Evolutionary conservation across 2,113 vertebrate species (phyloP), one percentile per base, ranked within the genome.

Genomic region (Theristicus caerulescens): DNA sequence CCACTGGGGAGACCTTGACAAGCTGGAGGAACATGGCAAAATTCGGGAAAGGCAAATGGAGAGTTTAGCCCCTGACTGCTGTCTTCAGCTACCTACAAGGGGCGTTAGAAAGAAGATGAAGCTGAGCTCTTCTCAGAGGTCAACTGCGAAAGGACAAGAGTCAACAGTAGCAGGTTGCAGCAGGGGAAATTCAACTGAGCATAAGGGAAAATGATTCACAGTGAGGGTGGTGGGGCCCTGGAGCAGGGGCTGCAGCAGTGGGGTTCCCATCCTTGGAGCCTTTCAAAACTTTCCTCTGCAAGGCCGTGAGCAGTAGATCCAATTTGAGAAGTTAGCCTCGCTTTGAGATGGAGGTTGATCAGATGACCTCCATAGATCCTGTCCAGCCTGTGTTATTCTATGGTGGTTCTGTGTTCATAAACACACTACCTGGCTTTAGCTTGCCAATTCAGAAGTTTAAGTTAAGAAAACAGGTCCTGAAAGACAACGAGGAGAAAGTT

Each of bases 361-460:
- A 26, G 49, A 40, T 61, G 40, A 49, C 44, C 36, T 54, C 20
- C 10, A 0, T 1, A 51, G 73, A 15, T 82, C 74, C 54, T 51
- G 40, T 51, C 58, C 19, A 36, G 25, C 26, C 34, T 13, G 0
- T 69, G 7, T 27, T 58, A 31, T 1, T 59, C 57, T 1, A 0
- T 40, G 18, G 4, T 69, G 40, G 20, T 62, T 87, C 65, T 21
- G 19, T 57, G 25, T 54, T 70, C 3, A 0, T 73, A 49, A 66
- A 27, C 19, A 3, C 20, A 5, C 66, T 32, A 8, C 52, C 24
- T 57, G 65, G 24, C 47, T 82, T 64, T 34, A 34, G 69, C 65
- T 46, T 44, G n/a, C 49, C 26, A 22, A 1, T 65, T 69, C 0
- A 25, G 21, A 32, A 67, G 10, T 26, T 88, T 0, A 7, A 20